A percentile compares a stretch with the other conserved stretches of the same genome.
phyloP scores from a whole-genome alignment of 2,113 vertebrate species.

The Toxostoma redivivum region DNA sequence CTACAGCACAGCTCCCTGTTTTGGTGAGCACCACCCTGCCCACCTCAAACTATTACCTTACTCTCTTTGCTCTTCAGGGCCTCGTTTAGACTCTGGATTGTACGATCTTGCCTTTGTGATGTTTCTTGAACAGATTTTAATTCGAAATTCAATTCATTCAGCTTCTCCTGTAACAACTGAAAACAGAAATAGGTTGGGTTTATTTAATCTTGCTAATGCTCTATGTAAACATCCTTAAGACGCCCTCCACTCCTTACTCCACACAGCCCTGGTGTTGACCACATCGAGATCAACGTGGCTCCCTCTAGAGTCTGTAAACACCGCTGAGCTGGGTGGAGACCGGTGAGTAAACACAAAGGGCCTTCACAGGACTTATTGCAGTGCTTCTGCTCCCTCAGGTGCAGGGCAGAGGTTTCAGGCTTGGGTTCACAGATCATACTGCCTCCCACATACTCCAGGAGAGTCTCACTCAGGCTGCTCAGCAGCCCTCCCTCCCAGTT shows the following conservation, averaged over 20 bases:
- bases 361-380: not conserved
- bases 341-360: not conserved
- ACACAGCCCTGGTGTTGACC: not conserved
- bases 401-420: not conserved
- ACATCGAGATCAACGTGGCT: not conserved
- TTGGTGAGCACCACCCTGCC: not conserved
- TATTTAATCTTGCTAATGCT: not conserved
- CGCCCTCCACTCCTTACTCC: not conserved
- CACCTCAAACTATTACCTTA: conserved; percentile 75
- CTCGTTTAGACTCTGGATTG: conserved; percentile 81
- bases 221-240: not conserved
- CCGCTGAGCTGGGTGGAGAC: not conserved
- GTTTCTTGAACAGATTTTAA: conserved; percentile 76
- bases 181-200: not conserved
- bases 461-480: not conserved
- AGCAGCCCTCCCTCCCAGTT: not conserved
- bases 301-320: not conserved
- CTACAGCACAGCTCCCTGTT: not conserved
- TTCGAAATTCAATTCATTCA: conserved; percentile 81
- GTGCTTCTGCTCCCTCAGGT: not conserved
- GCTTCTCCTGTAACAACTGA: conserved; percentile 86
- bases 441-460: not conserved
- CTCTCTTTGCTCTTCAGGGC: conserved; percentile 80
- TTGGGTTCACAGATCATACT: not conserved
- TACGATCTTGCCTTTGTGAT: conserved; percentile 78